Conservation (phyloP, 1,140 invertebrate genomes). For the Bombus difficillimus region DNA sequence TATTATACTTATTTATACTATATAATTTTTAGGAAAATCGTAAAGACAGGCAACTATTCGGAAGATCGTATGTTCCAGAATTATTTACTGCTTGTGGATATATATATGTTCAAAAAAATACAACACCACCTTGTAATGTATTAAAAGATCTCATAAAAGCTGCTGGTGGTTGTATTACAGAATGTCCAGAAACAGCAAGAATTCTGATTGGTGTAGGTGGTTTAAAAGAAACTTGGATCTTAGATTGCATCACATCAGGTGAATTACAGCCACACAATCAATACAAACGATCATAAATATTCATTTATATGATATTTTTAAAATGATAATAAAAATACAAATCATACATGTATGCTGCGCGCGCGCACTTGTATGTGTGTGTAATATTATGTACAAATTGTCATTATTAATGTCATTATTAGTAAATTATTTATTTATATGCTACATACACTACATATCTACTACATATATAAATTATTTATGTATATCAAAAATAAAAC, state of each 20-base stretch:
- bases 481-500: background rate
- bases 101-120: constrained; percentile 74
- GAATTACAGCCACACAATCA: constrained; percentile 70
- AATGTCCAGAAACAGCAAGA: constrained; percentile 70
- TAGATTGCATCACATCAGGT: constrained; percentile 80
- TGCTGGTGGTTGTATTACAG: constrained; percentile 76
- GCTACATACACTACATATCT: background rate
- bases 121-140: constrained; percentile 66
- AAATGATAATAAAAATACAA: background rate
- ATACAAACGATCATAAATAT: constrained; percentile 53
- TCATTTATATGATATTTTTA: background rate
- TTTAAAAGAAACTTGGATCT: constrained; percentile 77
- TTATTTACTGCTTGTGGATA: constrained; percentile 77
- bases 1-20: background rate
- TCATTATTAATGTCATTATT: no score
- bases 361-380: background rate
- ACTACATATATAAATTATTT: background rate
- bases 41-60: constrained; percentile 77
- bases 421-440: background rate
- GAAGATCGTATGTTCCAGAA: constrained; percentile 75
- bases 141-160: constrained; percentile 79
- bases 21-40: constrained; percentile 75
- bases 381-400: no score
- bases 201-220: constrained; percentile 73
- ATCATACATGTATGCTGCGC: background rate